Evolutionary conservation across 92 coral and sea anemone species (phyloP), one percentile per base, ranked within the genome.

Genomic region (Porites lobata): DNA sequence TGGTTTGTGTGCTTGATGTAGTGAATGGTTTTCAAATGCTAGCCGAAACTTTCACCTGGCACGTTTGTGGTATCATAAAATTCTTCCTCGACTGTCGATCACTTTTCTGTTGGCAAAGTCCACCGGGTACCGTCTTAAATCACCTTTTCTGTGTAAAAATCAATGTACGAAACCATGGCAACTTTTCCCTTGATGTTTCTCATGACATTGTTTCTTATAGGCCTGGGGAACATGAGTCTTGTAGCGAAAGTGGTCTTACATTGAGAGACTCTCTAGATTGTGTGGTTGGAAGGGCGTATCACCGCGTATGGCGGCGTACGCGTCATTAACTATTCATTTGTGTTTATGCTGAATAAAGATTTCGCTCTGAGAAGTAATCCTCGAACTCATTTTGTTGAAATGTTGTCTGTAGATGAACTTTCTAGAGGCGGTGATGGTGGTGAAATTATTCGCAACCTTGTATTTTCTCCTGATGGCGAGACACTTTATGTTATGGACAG

Each of bases 181-280:
- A 74, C 56, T 50, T 18, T 51, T 74, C 43, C 14, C 14, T 20
- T n/a, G 51, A 14, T 69, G 50, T 9, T 69, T 29, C 43, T 29
- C 12, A n/a, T 5, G 1, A 11, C 12, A 17, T 1, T n/a, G 14
- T 9, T 3, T 9, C 9, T 9, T 69, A 69, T 11, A 3, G 32
- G 9, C 69, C 69, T 8, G 18, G 24, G 69, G 69, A 58, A 59
- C 61, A 29, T 26, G 81, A 77, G 47, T 29, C 54, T 9, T 61
- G 24, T 17, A 77, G 53, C 57, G 81, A 77, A 24, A 6, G 21
- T 17, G 81, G 81, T 7, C 56, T 77, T 14, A 22, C 57, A 58
- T 77, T 63, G n/a, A 68, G 81, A 77, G 81, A 77, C 57, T 69
- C 70, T 3, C 24, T 77, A 29, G 59, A 69, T 17, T 77, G 1